Conservation (phyloP, 2,888 invertebrate genomes). For the Agonopterix subpropinquella region DNA sequence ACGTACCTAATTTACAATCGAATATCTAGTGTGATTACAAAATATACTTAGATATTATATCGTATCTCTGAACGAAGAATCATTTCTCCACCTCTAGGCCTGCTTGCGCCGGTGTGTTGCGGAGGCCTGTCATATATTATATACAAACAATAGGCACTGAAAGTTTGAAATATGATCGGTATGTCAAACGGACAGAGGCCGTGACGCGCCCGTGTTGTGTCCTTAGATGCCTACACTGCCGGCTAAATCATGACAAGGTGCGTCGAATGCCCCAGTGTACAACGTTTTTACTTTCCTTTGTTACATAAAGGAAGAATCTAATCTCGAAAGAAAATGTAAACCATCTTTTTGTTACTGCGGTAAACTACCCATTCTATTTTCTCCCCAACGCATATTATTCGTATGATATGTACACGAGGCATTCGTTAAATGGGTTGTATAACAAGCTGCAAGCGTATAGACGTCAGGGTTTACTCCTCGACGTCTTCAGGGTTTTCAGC, state of each 20-base stretch:
- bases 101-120: conserved; percentile 16
- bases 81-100: conserved; percentile 23
- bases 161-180: conserved; percentile 43
- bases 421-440: conserved; percentile 27
- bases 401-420: conserved; percentile 39
- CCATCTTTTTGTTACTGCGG: too few relatives aligned
- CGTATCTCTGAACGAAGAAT: conserved; percentile 62
- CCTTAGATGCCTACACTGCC: conserved; percentile 29
- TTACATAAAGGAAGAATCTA: too few relatives aligned
- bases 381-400: too few relatives aligned
- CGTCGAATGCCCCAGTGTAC: conserved; percentile 37
- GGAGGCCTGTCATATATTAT: conserved; percentile 33
- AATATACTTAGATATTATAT: conserved; percentile 58
- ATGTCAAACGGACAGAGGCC: conserved; percentile 24
- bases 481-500: conserved; percentile 65
- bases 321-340: background rate
- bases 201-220: conserved; percentile 4
- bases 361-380: too few relatives aligned
- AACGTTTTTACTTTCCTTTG: background rate
- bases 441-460: conserved; percentile 40
- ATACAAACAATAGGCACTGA: conserved; percentile 61
- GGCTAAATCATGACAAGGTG: conserved; percentile 47
- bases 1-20: conserved; percentile 39
- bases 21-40: conserved; percentile 54
- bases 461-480: conserved; percentile 45